Evolutionary conservation across 1,140 invertebrate genomes (phyloP).

Genomic region (Lordiphosa collinella): DNA sequence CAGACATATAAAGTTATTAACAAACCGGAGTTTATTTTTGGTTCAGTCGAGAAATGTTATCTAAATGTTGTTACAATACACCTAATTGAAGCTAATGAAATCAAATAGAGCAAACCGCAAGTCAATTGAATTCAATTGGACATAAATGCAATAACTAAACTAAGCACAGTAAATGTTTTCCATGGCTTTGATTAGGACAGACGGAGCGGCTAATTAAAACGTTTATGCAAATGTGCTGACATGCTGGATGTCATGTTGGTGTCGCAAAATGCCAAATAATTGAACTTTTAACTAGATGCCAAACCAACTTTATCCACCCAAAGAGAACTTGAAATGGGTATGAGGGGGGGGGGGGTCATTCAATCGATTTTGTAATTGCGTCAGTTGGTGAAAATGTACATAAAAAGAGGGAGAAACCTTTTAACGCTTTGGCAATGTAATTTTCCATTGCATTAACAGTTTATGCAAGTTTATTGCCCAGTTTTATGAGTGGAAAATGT

Average conservation of each 20-base stretch:
- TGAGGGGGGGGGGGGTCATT: conserved; percentile 18
- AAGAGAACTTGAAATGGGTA: not conserved
- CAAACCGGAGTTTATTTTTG: conserved; percentile 36
- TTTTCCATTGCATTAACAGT: conserved; percentile 35
- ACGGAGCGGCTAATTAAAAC: conserved; percentile 58
- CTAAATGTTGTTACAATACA: conserved; percentile 43
- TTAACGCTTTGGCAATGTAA: conserved; percentile 45
- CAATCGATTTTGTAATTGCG: conserved; percentile 55
- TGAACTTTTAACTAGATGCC: conserved; percentile 3
- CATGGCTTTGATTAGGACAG: too few species aligned
- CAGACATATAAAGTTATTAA: conserved; percentile 55
- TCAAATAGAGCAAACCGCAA: conserved; percentile 50
- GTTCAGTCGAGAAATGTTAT: conserved; percentile 30
- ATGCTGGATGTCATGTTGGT: conserved; percentile 40
- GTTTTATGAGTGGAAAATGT: too few species aligned
- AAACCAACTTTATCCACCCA: not conserved
- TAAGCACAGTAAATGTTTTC: conserved; percentile 9
- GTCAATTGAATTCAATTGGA: conserved; percentile 70
- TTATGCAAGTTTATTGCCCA: conserved; percentile 26
- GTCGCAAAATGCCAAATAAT: conserved; percentile 34
- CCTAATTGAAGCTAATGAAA: conserved; percentile 64
- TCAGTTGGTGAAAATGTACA: conserved; percentile 27
- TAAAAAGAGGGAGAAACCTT: conserved; percentile 28
- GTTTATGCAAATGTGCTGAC: conserved; percentile 65
- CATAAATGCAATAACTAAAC: conserved; percentile 35